phyloP scores from a whole-genome alignment of 1,140 invertebrate species.

The Brachionus angularis region DNA sequence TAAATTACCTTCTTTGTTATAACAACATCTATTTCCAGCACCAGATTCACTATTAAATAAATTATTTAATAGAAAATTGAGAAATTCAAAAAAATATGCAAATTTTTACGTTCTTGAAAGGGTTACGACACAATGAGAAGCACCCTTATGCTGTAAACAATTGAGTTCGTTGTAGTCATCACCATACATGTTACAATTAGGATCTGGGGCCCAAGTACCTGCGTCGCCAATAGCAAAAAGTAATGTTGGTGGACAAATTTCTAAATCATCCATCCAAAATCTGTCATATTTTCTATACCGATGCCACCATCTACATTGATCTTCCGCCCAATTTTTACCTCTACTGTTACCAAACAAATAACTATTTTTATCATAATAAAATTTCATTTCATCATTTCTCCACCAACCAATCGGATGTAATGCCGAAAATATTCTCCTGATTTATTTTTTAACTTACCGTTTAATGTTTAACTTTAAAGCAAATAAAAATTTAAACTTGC shows the following conservation, averaged over 20 bases:
- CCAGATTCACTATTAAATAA: slow-evolving; percentile 55
- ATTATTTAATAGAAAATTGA: not conserved
- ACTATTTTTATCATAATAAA: slow-evolving; percentile 44
- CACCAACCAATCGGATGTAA: slow-evolving; percentile 41
- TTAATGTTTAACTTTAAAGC: not conserved
- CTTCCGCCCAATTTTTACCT: slow-evolving; percentile 39
- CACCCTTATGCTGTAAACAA: slow-evolving; percentile 75
- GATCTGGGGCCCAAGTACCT: slow-evolving; percentile 83
- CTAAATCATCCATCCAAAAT: slow-evolving; percentile 52
- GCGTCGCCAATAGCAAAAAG: slow-evolving; percentile 83
- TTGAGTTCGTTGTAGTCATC: slow-evolving; percentile 73
- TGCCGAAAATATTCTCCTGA: slow-evolving; percentile 23
- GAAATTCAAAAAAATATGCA: slow-evolving; percentile 57
- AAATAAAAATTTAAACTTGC: slow-evolving; percentile 18
- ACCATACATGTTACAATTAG: slow-evolving; percentile 72
- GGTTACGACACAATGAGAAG: slow-evolving; percentile 84
- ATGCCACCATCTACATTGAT: slow-evolving; percentile 45
- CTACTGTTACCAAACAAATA: slow-evolving; percentile 33
- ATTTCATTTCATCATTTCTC: slow-evolving; percentile 45
- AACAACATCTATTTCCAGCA: slow-evolving; percentile 87
- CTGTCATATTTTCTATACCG: slow-evolving; percentile 38
- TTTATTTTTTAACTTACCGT: not conserved
- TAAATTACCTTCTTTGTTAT: slow-evolving; percentile 80
- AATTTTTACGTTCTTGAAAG: slow-evolving; percentile 69
- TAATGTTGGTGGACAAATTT: slow-evolving; percentile 82